Evolutionary conservation across 2,797 vertebrate species (phyloP).

Genomic region (Myotis planiceps): DNA sequence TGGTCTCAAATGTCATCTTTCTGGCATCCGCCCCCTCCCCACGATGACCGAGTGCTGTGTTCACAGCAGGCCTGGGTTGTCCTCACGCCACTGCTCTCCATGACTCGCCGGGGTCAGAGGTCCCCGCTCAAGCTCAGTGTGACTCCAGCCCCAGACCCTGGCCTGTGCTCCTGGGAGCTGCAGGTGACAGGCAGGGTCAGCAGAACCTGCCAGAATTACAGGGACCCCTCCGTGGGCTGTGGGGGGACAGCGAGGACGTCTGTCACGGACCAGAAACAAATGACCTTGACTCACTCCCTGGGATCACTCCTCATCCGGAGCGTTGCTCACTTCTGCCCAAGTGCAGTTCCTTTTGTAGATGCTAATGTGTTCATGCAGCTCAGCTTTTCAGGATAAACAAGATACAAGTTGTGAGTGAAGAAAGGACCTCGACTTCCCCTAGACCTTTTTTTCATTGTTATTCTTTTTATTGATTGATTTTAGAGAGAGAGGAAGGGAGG

Average conservation of each 20-base stretch:
- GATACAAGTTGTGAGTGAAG: not conserved
- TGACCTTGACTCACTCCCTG: constrained; percentile 16
- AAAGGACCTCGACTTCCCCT: not conserved
- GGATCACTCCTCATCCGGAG: not conserved
- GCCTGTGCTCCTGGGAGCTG: not conserved
- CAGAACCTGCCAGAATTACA: constrained; percentile 24
- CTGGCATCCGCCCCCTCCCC: not conserved
- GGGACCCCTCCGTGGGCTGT: constrained; percentile 55
- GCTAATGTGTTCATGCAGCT: not conserved
- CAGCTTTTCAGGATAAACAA: not conserved
- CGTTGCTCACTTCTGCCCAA: not conserved
- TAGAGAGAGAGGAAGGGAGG: not conserved
- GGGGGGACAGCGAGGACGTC: constrained; percentile 24
- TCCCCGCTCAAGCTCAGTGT: not conserved
- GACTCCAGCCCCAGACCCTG: constrained; percentile 54
- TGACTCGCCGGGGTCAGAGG: constrained; percentile 54
- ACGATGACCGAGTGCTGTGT: not conserved
- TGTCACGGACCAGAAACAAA: constrained; percentile 53
- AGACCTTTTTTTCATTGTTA: not conserved
- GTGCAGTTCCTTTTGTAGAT: not conserved
- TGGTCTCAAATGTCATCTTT: not conserved
- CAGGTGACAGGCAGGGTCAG: constrained; percentile 59
- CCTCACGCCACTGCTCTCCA: not conserved
- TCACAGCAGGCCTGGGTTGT: constrained; percentile 45
- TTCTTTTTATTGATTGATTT: not conserved